A percentile compares a stretch with the other conserved stretches of the same genome.
These are phyloP conservation scores for Crenuchus spilurus DNA, from an alignment of 2,797 vertebrate species.

Conservation along the genomic window DNA sequence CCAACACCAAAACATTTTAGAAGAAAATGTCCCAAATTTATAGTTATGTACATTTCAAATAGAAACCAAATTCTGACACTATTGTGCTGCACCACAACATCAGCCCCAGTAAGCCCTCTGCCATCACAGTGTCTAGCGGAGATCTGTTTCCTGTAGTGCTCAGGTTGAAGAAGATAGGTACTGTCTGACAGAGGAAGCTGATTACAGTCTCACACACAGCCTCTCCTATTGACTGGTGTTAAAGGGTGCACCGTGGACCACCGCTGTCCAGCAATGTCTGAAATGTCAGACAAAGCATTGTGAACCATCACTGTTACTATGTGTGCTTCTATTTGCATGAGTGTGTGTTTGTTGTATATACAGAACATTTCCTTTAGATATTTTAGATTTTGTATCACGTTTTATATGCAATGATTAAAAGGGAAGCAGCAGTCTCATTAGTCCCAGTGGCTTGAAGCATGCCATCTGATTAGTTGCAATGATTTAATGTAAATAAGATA, in stretches of 20 bases:
- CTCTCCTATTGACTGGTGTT: conserved; percentile 20
- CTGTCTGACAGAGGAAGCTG: conserved; percentile 26
- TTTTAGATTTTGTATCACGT: not conserved
- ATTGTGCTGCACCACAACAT: not conserved
- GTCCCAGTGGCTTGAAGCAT: not conserved
- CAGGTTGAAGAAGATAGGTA: conserved; percentile 30
- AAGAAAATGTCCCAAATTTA: too few species aligned
- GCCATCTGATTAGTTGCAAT: not conserved
- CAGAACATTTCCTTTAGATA: not conserved
- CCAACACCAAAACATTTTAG: too few species aligned
- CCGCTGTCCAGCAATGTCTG: conserved; percentile 3
- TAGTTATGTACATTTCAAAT: too few species aligned
- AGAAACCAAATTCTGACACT: not conserved
- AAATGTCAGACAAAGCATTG: conserved; percentile 30
- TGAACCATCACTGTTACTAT: conserved; percentile 14
- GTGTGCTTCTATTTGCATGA: not conserved
- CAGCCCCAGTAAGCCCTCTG: not conserved
- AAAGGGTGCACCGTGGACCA: not conserved
- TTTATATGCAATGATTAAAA: not conserved
- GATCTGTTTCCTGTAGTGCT: not conserved
- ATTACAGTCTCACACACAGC: conserved; percentile 27
- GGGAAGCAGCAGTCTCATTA: not conserved
- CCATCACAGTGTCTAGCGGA: not conserved
- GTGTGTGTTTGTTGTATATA: not conserved
- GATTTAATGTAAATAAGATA: not conserved